Evolutionary conservation across 2,797 vertebrate genomes (phyloP).

Genomic region (Cuculus canorus): DNA sequence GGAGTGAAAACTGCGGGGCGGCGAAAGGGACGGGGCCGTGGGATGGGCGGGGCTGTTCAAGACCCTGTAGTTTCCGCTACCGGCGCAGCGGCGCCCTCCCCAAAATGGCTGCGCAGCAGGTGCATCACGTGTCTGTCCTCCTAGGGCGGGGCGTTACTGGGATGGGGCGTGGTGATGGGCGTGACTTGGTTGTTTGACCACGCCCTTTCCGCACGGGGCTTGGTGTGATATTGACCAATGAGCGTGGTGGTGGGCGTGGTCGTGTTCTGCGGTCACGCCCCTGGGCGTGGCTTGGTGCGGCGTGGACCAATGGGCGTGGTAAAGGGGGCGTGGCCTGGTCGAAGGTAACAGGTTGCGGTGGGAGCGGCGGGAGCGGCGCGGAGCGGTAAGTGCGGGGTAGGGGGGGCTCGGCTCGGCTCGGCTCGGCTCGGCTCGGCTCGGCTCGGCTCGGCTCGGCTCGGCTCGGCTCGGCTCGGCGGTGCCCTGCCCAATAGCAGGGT

Average conservation of each 20-base stretch:
- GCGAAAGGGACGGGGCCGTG: no score
- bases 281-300: rapidly evolving
- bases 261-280: no score
- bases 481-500: not conserved
- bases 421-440: no score
- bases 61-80: no score
- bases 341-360: constrained; percentile 35
- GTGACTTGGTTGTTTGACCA: rapidly evolving
- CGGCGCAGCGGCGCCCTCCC: not conserved
- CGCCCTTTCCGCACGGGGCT: no score
- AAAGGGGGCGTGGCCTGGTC: not conserved
- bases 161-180: not conserved
- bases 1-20: no score
- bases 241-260: no score
- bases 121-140: not conserved
- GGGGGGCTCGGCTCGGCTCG: no score
- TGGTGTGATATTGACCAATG: no score
- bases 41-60: not conserved
- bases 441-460: no score
- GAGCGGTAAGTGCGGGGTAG: not conserved
- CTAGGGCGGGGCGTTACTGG: not conserved
- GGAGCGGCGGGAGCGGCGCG: not conserved
- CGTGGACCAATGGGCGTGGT: not conserved
- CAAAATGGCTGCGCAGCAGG: not conserved
- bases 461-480: no score